Base-by-base conservation (phyloP, 2,113 vertebrate species). In the Tenrec ecaudatus region DNA sequence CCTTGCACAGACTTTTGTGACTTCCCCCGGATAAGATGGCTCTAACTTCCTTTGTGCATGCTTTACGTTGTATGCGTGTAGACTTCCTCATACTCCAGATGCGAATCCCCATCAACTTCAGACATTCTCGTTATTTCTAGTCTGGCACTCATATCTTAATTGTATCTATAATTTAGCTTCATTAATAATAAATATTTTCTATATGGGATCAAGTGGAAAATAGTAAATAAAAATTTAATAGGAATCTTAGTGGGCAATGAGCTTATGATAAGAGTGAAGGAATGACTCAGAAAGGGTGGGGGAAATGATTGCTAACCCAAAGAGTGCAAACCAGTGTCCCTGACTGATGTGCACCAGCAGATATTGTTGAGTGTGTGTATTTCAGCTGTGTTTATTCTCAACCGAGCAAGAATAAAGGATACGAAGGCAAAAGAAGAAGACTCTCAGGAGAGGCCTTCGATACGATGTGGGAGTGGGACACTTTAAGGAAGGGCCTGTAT, bases 101-200 rank as follows among this genome's bases (percentile, higher is more conserved):
- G 73, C 31, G 60, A 88, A 95, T 92, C 23, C 14, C 53, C 58
- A 31, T 78, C 76, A 20, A 20, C 79, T 83, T 76, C 58, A 81
- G 31, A 33, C 31, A 71, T 1, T 60, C 23, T n/a, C 7, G 83
- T 91, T 60, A 53, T 62, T 90, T 81, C 38, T 40, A 53, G 12
- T 66, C 60, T 82, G 20, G 73, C 25, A 47, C 7, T 64, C 57
- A 23, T 57, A 7, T 83, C 53, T 78, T 58, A 66, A 80, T 38
- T 87, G 69, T 31, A n/a, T 68, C 64, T 76, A 27, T 53, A 53
- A 53, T 53, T 53, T 53, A 53, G 47, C 47, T 53, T 53, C 47
- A 53, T 53, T 53, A 10, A 10, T 53, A 53, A 53, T 53, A 53
- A 53, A 53, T 10, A 53, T 53, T 5, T 53, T 53, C 47, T 10